Conservation (phyloP, 2,888 invertebrate species). For the Caenorhabditis virilis region DNA sequence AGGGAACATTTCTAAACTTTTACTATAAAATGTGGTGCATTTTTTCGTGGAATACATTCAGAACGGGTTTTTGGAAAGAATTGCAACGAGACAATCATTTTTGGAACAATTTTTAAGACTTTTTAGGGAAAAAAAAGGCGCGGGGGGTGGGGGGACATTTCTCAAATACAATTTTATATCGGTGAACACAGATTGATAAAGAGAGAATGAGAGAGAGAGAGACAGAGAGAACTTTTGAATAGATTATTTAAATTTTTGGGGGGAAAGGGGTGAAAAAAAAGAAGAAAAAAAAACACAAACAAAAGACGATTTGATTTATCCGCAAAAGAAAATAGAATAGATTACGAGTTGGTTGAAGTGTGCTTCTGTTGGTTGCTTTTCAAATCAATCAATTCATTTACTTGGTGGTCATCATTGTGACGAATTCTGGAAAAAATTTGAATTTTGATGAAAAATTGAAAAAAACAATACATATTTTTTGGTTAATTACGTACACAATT, state of each 20-base stretch:
- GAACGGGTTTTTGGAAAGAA: constrained; percentile 2
- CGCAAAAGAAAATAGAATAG: too few species aligned
- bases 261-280: not conserved
- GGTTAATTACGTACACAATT: too few species aligned
- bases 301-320: too few species aligned
- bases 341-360: too few species aligned
- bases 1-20: too few species aligned
- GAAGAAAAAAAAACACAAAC: not conserved
- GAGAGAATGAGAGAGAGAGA: not conserved
- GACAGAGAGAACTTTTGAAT: not conserved
- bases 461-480: too few species aligned
- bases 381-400: constrained; percentile 30
- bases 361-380: too few species aligned
- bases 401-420: constrained; percentile 68
- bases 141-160: too few species aligned
- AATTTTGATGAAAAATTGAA: too few species aligned
- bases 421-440: constrained; percentile 63
- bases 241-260: not conserved
- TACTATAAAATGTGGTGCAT: too few species aligned
- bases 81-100: constrained; percentile 1
- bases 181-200: constrained; percentile 1
- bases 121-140: too few species aligned
- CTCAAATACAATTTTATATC: not conserved
- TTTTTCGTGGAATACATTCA: constrained; percentile 1
- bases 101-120: too few species aligned